Evolutionary conservation across 2,888 invertebrate species (phyloP), one percentile per base, ranked within the genome.

Genomic region (Tinea trinotella): DNA sequence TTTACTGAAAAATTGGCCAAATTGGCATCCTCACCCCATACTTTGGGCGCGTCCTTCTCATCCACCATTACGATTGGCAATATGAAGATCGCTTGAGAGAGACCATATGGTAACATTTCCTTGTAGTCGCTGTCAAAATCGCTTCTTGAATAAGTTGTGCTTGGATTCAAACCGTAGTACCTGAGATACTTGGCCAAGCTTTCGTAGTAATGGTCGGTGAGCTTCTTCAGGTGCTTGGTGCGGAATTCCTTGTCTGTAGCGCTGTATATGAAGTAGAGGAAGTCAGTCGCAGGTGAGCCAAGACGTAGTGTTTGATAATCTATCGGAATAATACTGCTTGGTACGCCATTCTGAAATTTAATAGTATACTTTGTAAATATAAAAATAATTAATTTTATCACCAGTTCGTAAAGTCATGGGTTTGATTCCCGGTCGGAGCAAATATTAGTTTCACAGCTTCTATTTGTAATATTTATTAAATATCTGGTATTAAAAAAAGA

Each of bases 1-100:
- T 61, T 64, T 1, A 66, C 55, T 1, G 59, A 56, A 56, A 71
- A 67, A 48, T 56, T 53, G 1, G 60, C 36, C 1, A 69, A 18
- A 17, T 34, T 35, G 5, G 22, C 46, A 1, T 62, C 64, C 48
- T 65, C 24, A 15, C 58, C 54, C 30, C 60, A 56, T 5, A 71
- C 56, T 12, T 60, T 56, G 0, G 73, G 73, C 0, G 70, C 71
- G 57, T 68, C 52, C 17, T 66, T 64, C 0, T 56, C 57, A 4
- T 64, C 67, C 53, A 69, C 68, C 1, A 69, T 67, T 52, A 73
- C 62, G 3, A 75, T 55, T 0, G 73, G 73, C 17, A 77, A 60
- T 3, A 62, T 30, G 55, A 68, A 62, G 10, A 68, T 58, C 0
- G 68, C 65, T 0, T 68, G 54, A 1, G 61, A 36, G 13, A 76